Base-by-base conservation (phyloP, 2,888 invertebrate genomes). In the Drosophila sordidula region DNA sequence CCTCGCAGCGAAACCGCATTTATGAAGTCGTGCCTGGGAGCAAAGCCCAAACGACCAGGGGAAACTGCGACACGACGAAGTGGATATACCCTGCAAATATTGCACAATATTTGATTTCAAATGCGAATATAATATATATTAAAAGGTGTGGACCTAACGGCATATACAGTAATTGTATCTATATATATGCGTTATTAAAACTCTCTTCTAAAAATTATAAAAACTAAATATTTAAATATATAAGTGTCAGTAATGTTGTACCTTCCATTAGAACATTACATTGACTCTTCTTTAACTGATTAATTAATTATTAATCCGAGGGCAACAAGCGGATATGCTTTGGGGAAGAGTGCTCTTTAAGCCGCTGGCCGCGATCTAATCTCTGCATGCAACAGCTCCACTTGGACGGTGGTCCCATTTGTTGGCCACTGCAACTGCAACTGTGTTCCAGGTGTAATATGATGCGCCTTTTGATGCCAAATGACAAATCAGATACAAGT, bases 401-500 rank as follows among this genome's bases (percentile, higher is more conserved):
- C 65, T 58, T 68, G 80, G 62, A 79, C 64, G 88, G 80, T 87
- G 80, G 88, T 85, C 88, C 63, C 86, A 81, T 87, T 81, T 81
- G 86, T 85, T 65, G 81, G 45, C 51, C 62, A 66, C 71, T 59
- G 44, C 12, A 6, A 8, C 45, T 6, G 26, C 4, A 14, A 5
- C 51, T 12, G 14, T 29, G 39, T 36, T 58, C 86, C 75, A 78
- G 64, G 78, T 84, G 88, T 85, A 87, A 87, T 65, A 75, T 57
- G 86, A 81, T 66, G 68, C 78, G 42, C 32, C 56, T 70, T 77
- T 71, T 78, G 78, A 71, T 71, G 81, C 47, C 58, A 73, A 81
- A 85, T 81, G 80, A 81, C 80, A 81, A 87, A 81, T 87, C 80
- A 85, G 80, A 87, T 81, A 87, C 85, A 87, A 85, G 82, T 78